Conservation (phyloP, 2,113 vertebrate genomes). For the Calypte anna region DNA sequence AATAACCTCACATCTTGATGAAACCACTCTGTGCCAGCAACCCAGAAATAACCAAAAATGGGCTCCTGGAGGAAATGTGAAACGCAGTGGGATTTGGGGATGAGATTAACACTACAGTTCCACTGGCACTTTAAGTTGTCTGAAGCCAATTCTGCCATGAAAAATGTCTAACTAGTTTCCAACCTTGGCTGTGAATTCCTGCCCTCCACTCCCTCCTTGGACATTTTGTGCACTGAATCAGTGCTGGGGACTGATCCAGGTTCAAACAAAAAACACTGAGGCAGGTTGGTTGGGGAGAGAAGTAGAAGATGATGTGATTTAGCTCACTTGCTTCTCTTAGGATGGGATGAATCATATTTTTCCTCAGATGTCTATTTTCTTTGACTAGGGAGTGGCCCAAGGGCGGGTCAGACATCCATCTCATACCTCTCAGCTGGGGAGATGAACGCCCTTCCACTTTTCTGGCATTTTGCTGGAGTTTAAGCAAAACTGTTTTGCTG, state of each 20-base stretch:
- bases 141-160: background rate
- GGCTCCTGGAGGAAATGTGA: background rate
- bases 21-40: background rate
- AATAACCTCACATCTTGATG: background rate
- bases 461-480: background rate
- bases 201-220: background rate
- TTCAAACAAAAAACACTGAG: background rate
- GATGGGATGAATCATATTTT: background rate
- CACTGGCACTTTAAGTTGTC: background rate
- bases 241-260: background rate
- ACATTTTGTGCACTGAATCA: background rate
- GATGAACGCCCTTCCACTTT: background rate
- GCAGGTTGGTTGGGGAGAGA: background rate
- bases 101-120: background rate
- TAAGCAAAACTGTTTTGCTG: background rate
- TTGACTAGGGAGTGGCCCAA: background rate
- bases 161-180: background rate
- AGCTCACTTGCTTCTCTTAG: background rate
- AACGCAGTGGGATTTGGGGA: background rate
- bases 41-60: slow-evolving; percentile 15
- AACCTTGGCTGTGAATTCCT: background rate
- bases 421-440: background rate
- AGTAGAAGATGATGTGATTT: background rate
- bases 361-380: background rate
- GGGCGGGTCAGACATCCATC: background rate